These are phyloP conservation scores for Drosophila serrata DNA, from an alignment of 1,140 invertebrate species.

Conservation along the genomic window DNA sequence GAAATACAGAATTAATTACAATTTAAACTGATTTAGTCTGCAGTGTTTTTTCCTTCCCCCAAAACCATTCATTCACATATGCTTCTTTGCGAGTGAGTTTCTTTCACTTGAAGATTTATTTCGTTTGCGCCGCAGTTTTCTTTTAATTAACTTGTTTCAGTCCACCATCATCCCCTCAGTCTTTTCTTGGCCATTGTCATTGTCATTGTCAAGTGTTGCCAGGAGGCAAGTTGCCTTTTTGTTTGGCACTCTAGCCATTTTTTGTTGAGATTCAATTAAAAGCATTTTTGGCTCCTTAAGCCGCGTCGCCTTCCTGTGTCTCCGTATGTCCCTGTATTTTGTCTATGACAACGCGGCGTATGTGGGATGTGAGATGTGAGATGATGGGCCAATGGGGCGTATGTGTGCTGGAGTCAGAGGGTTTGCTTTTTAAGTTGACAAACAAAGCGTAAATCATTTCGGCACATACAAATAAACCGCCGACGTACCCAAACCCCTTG, in stretches of 20 bases:
- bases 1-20: constrained; percentile 72
- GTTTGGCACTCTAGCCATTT: constrained; percentile 22
- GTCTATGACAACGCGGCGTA: constrained; percentile 77
- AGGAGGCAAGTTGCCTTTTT: constrained; percentile 39
- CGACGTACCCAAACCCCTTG: constrained; percentile 22
- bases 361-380: constrained; percentile 58
- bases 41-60: background rate
- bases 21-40: constrained; percentile 66
- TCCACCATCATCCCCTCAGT: background rate
- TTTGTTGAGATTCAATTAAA: constrained; percentile 73
- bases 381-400: constrained; percentile 55
- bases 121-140: constrained; percentile 78
- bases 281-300: constrained; percentile 63
- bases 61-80: constrained; percentile 1
- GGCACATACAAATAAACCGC: constrained; percentile 73
- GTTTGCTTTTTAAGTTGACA: constrained; percentile 82
- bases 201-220: constrained; percentile 80
- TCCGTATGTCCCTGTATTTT: constrained; percentile 15
- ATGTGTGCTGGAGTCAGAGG: constrained; percentile 3
- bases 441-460: constrained; percentile 84
- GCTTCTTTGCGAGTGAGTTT: background rate
- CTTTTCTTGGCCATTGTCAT: constrained; percentile 41
- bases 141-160: constrained; percentile 81
- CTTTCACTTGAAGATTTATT: constrained; percentile 63
- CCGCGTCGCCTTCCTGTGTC: constrained; percentile 28